A percentile compares a stretch with the other conserved stretches of the same genome.
Conservation (phyloP, 1,140 invertebrate genomes). For the Tyrophagus putrescentiae region DNA sequence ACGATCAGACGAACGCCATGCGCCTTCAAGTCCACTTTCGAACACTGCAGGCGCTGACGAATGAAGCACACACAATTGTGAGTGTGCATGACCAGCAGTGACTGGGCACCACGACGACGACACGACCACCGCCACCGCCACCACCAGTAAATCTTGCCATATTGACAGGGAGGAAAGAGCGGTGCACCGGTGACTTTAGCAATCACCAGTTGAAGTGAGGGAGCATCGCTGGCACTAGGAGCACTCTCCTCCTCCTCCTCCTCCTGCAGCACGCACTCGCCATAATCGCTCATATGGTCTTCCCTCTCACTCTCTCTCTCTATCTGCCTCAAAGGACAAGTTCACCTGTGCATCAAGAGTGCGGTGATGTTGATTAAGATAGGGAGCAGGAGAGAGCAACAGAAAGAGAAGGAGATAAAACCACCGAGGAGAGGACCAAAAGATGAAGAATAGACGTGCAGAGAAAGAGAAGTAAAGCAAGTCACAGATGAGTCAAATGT, state of each 20-base stretch:
- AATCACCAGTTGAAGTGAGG: no score
- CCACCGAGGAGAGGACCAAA: no score
- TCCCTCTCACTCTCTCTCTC: background rate
- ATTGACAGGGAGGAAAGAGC: background rate
- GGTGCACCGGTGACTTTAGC: background rate
- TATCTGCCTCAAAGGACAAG: background rate
- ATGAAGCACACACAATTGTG: background rate
- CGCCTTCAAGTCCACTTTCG: no score
- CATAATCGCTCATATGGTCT: conserved; percentile 2
- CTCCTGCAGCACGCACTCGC: background rate
- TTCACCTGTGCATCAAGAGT: background rate
- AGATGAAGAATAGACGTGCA: no score
- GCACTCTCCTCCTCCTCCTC: background rate
- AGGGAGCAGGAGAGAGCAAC: background rate
- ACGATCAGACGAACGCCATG: no score
- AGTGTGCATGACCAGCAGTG: background rate
- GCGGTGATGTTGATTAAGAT: conserved; percentile 6
- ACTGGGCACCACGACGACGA: background rate
- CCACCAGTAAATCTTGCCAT: background rate
- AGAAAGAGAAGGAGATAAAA: background rate
- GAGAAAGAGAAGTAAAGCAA: background rate
- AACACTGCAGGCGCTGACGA: background rate
- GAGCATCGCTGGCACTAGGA: no score
- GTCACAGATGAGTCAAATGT: conserved; percentile 1
- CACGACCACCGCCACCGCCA: background rate